Evolutionary conservation across 2,113 vertebrate genomes (phyloP).

Genomic region (Poicephalus gulielmi): DNA sequence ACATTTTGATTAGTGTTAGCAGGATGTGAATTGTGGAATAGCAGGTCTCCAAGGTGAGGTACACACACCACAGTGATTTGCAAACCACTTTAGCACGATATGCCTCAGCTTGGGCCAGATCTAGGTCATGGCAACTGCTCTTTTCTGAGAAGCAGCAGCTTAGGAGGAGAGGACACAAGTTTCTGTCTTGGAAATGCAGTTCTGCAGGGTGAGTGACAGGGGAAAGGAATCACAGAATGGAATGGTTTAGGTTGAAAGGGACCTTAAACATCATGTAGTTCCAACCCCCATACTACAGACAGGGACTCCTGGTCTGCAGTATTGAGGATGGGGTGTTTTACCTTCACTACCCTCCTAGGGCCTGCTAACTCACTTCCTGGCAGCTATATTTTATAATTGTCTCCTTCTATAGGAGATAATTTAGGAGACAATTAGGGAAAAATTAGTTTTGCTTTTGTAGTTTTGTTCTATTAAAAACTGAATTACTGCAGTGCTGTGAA

Average conservation of each 20-base stretch:
- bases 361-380: background rate
- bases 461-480: background rate
- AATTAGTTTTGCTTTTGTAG: background rate
- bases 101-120: background rate
- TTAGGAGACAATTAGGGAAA: background rate
- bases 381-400: background rate
- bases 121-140: background rate
- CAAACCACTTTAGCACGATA: background rate
- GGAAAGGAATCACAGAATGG: background rate
- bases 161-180: background rate
- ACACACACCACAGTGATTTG: background rate
- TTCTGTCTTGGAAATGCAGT: background rate
- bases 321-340: background rate
- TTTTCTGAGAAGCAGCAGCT: background rate
- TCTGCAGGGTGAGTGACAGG: background rate
- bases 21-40: background rate
- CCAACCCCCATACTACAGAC: background rate
- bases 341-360: background rate
- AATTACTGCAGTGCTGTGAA: background rate
- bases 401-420: background rate
- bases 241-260: background rate
- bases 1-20: background rate
- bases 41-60: background rate
- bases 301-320: background rate
- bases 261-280: background rate